Base-by-base conservation (phyloP, 2,113 vertebrate genomes). In the Eubucco bourcierii region DNA sequence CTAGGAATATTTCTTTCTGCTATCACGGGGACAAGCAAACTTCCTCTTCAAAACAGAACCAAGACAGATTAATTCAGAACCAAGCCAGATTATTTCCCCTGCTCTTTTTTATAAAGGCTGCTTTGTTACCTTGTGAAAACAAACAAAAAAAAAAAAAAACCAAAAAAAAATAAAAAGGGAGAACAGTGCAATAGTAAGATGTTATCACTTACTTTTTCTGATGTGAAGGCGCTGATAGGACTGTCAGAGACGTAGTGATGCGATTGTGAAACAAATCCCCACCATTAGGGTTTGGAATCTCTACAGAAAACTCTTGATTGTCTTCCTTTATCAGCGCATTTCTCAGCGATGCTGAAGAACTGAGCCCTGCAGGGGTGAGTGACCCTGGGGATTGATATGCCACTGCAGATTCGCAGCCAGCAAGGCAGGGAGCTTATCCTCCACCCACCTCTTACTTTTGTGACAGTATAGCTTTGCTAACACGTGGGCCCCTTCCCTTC, bases 341-440 rank as follows among this genome's bases (percentile, higher is more conserved):
- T 56, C n/a, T 44, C 33, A 1, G 0, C 6, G 56, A 3, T 15
- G 60, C 39, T 37, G 64, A 52, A 44, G 71, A 15, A 29, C 33
- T 5, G 78, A 63, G 9, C 28, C 9, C 25, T 33, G 55, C 53
- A 14, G 75, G 44, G 58, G 78, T 74, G 67, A 44, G 61, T 0
- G 4, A 0, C n/a, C 1, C 3, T 1, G 0, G 4, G 1, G 15
- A 18, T 24, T 10, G n/a, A 3, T 4, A 4, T 24, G 13, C 0
- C 3, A 3, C 16, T 10, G 53, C 39, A 29, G n/a, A 8, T 1
- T 4, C 44, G 3, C 41, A 5, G 59, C 17, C 33, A n/a, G 70
- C 0, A 0, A 12, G 1, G 4, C 31, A 27, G 44, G 33, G 27
- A 71, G 9, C 8, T 9, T 1, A 3, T 29, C 21, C 33, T 4